Evolutionary conservation across 2,113 vertebrate species (phyloP).

Genomic region (Eptesicus fuscus): DNA sequence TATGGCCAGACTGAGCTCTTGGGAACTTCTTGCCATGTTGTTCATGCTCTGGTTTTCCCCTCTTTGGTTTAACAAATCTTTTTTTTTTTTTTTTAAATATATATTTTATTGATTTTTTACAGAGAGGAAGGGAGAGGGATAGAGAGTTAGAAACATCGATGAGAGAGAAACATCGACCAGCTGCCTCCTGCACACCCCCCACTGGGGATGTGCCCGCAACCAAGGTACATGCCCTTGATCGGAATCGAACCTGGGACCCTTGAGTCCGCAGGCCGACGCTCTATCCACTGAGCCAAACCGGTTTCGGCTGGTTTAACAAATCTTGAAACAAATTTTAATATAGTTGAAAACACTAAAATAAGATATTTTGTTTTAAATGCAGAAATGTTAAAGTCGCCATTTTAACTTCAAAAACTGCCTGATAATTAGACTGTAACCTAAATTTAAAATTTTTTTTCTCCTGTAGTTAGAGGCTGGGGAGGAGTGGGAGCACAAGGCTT

Average conservation of each 20-base stretch:
- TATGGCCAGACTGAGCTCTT: neutral
- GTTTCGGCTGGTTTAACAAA: constrained; percentile 34
- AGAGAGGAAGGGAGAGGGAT: too few relatives aligned
- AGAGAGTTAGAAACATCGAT: too few relatives aligned
- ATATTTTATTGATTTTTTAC: too few relatives aligned
- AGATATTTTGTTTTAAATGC: neutral
- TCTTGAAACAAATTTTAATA: neutral
- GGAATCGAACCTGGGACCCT: too few relatives aligned
- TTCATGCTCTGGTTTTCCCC: neutral
- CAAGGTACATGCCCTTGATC: too few relatives aligned
- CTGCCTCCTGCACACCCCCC: too few relatives aligned
- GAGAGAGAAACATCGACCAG: too few relatives aligned
- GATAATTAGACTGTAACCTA: neutral
- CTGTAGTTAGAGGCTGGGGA: neutral
- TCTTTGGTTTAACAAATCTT: constrained; percentile 22
- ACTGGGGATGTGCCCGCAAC: too few relatives aligned
- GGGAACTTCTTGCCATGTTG: neutral
- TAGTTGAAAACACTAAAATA: constrained; percentile 13
- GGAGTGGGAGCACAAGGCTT: neutral
- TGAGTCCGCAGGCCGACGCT: too few relatives aligned
- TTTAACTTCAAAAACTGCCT: neutral
- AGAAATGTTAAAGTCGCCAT: neutral
- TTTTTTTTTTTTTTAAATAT: too few relatives aligned
- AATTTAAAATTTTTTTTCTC: neutral
- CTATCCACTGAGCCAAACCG: too few relatives aligned